Conservation (phyloP, 2,113 vertebrate species). For the Meriones unguiculatus region DNA sequence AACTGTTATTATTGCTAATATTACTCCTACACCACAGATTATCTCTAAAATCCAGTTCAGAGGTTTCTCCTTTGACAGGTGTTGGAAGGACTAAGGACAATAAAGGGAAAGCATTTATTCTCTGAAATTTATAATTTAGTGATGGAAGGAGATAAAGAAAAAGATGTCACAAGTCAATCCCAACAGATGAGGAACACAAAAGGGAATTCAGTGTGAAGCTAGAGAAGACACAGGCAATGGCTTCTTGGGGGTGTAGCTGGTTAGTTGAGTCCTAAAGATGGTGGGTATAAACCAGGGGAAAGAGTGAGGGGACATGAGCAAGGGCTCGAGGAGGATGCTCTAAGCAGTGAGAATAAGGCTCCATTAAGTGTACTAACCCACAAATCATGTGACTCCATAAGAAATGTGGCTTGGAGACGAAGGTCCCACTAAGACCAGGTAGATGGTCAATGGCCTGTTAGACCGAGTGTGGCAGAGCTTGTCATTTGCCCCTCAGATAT, state of each 20-base stretch:
- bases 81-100: background rate
- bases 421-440: background rate
- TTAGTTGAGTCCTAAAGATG: background rate
- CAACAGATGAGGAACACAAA: background rate
- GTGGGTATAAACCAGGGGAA: background rate
- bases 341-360: background rate
- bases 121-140: constrained; percentile 8
- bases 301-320: background rate
- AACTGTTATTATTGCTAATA: background rate
- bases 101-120: background rate
- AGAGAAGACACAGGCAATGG: background rate
- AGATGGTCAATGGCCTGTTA: background rate
- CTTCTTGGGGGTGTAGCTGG: background rate
- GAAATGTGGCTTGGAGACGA: background rate
- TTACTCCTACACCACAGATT: background rate
- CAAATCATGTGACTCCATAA: background rate
- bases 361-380: background rate
- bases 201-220: background rate
- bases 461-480: background rate
- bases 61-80: background rate
- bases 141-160: background rate
- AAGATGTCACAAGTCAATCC: background rate
- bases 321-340: background rate
- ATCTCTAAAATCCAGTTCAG: background rate
- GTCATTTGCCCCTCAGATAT: background rate